Conservation (phyloP, 2,113 vertebrate genomes). For the Geococcyx californianus region DNA sequence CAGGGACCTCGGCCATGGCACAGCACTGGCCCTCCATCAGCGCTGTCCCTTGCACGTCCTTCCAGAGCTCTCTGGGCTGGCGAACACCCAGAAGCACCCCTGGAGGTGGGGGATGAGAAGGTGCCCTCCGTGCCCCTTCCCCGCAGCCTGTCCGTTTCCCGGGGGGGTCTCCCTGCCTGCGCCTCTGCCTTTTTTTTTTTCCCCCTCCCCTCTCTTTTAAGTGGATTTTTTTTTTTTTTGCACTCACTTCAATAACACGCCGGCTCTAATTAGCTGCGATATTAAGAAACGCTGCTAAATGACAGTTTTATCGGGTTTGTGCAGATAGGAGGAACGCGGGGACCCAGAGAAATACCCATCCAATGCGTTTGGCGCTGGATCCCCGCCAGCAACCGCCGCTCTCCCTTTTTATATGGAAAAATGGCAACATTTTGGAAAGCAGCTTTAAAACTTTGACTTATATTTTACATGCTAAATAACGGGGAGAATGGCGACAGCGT, state of each 20-base stretch:
- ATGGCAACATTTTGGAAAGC: slow-evolving; percentile 73
- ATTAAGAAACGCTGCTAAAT: slow-evolving; percentile 53
- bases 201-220: slow-evolving; percentile 17
- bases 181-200: not conserved
- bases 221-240: slow-evolving; percentile 27
- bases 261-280: slow-evolving; percentile 32
- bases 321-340: slow-evolving; percentile 57
- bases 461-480: slow-evolving; percentile 77
- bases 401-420: slow-evolving; percentile 70
- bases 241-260: slow-evolving; percentile 57
- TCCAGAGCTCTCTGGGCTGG: not conserved
- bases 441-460: slow-evolving; percentile 77
- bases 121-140: not conserved
- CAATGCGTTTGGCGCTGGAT: slow-evolving; percentile 29
- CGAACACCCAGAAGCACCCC: not conserved
- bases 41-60: not conserved
- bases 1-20: not conserved
- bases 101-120: not conserved
- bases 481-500: slow-evolving; percentile 72
- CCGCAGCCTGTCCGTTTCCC: not conserved
- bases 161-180: not conserved
- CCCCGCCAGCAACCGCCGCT: slow-evolving; percentile 49
- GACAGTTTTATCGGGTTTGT: slow-evolving; percentile 52
- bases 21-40: not conserved
- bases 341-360: slow-evolving; percentile 24